Percentiles rank a stretch among this genome's conserved stretches.
These are phyloP conservation scores for Eospalax fontanierii DNA, from an alignment of 2,797 vertebrate species.

Conservation along the genomic window DNA sequence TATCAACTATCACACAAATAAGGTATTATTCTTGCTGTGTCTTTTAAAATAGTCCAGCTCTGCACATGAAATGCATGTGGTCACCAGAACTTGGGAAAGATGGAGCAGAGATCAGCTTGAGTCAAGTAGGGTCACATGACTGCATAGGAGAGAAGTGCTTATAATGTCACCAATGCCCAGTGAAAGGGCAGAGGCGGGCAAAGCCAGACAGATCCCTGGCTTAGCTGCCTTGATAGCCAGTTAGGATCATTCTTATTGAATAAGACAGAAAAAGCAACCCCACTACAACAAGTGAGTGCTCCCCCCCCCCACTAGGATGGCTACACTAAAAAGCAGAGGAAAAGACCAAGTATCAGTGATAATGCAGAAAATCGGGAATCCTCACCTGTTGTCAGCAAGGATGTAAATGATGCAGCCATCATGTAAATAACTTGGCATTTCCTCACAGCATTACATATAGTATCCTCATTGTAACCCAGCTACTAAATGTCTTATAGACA, in stretches of 20 bases:
- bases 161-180: too few species aligned
- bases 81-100: too few species aligned
- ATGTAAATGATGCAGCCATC: background rate
- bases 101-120: too few species aligned
- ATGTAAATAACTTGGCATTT: background rate
- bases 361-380: background rate
- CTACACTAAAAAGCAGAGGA: background rate
- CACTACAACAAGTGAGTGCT: background rate
- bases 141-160: too few species aligned
- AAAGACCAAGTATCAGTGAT: background rate
- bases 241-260: background rate
- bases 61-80: too few species aligned
- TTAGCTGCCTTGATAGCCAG: background rate
- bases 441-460: background rate
- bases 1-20: background rate
- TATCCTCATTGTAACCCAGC: background rate
- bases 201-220: too few species aligned
- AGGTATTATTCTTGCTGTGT: background rate
- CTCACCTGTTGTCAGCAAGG: background rate
- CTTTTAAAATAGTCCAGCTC: too few species aligned
- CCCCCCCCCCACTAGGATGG: background rate
- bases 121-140: too few species aligned
- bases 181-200: too few species aligned
- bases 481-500: background rate
- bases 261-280: background rate